Conservation (phyloP, 2,113 vertebrate genomes). For the Forbesichthys agassizii region DNA sequence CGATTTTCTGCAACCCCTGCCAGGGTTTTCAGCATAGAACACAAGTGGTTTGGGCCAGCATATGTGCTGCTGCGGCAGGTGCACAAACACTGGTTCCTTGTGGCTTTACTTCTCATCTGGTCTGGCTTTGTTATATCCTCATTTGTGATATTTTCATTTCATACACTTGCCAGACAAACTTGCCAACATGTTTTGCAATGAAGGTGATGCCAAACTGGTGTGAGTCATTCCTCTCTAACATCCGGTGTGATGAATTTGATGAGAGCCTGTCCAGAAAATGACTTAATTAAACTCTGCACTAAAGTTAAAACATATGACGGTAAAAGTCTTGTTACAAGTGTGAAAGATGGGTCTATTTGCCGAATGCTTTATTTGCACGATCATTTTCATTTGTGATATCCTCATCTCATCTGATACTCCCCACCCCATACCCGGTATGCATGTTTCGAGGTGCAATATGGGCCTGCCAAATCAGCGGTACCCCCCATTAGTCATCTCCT, state of each 20-base stretch:
- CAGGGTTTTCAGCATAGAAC: too few relatives aligned
- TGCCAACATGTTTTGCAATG: conserved; percentile 31
- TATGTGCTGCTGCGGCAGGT: conserved; percentile 15
- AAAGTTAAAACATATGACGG: neutral
- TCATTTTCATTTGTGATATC: conserved; percentile 57
- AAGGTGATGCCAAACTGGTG: conserved; percentile 46
- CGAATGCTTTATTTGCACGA: conserved; percentile 25
- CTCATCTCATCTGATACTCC: conserved; percentile 58
- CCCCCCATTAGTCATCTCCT: conserved; percentile 72
- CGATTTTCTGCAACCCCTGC: too few relatives aligned
- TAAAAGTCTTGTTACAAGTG: conserved; percentile 23
- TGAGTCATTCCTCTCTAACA: conserved; percentile 45
- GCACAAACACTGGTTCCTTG: conserved; percentile 40
- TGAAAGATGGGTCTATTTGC: neutral
- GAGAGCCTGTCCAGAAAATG: too few relatives aligned
- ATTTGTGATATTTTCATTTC: neutral
- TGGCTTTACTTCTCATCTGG: conserved; percentile 13
- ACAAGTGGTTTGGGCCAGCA: too few relatives aligned
- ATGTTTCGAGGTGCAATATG: conserved; percentile 40
- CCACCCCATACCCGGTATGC: neutral
- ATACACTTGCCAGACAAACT: conserved; percentile 24
- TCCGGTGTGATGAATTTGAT: too few relatives aligned
- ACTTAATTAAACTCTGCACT: too few relatives aligned
- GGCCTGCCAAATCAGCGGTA: conserved; percentile 68
- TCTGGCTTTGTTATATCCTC: conserved; percentile 6